Conservation (phyloP, 2,113 vertebrate genomes). For the Gila orcuttii region DNA sequence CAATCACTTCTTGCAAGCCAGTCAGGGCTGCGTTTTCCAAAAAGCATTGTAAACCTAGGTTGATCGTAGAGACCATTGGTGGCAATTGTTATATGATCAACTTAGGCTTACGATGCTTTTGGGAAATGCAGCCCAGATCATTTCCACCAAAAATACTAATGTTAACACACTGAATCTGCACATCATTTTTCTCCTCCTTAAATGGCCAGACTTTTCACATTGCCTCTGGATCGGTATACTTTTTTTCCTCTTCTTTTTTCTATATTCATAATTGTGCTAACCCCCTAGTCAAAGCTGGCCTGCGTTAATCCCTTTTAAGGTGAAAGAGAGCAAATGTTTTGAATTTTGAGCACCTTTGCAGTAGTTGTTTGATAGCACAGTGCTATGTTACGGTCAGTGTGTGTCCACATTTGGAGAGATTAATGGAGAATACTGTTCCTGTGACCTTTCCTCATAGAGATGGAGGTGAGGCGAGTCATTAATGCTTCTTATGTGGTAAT, state of each 20-base stretch:
- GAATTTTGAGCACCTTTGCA: conserved; percentile 56
- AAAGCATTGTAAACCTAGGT: too few relatives aligned
- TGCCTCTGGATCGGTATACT: background rate
- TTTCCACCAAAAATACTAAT: background rate
- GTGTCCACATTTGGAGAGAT: conserved; percentile 92
- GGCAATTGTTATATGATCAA: too few relatives aligned
- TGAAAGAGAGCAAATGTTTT: conserved; percentile 60
- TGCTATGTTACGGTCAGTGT: conserved; percentile 47
- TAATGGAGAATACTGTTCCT: conserved; percentile 92
- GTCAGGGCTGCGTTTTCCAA: background rate
- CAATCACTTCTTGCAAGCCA: background rate
- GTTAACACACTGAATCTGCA: background rate
- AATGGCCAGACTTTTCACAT: conserved; percentile 15
- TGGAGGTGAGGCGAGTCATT: conserved; percentile 95
- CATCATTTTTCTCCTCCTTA: background rate
- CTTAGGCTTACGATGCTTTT: too few relatives aligned
- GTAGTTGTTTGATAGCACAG: conserved; percentile 34
- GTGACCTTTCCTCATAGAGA: conserved; percentile 93
- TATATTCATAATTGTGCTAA: conserved; percentile 15
- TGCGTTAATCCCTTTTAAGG: conserved; percentile 47
- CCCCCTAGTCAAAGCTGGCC: conserved; percentile 19
- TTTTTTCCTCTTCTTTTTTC: background rate
- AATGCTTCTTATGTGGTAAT: conserved; percentile 97
- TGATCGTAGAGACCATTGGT: too few relatives aligned
- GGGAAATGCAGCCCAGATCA: background rate